These are phyloP conservation scores for Himalopsyche tibetana DNA, from an alignment of 2,888 invertebrate genomes.

Conservation along the genomic window DNA sequence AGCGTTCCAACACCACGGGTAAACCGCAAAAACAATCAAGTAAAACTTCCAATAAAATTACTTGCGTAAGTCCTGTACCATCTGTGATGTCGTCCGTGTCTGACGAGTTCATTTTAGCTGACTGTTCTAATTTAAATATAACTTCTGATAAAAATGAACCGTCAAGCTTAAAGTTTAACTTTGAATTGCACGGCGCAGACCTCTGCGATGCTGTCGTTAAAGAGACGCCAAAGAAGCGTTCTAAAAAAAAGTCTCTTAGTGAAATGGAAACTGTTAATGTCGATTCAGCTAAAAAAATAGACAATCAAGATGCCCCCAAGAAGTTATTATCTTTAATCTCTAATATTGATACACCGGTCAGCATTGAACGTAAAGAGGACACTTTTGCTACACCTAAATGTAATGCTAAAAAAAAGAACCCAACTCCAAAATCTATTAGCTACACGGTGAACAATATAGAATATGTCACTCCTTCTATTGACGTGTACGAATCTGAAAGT, in stretches of 20 bases:
- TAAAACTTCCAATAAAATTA: slow-evolving; percentile 17
- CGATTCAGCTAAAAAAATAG: slow-evolving; percentile 68
- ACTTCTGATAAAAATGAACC: slow-evolving; percentile 71
- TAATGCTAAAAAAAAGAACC: slow-evolving; percentile 70
- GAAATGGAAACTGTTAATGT: slow-evolving; percentile 67
- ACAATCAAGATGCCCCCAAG: slow-evolving; percentile 66
- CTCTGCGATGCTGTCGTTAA: slow-evolving; percentile 68
- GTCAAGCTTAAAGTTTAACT: slow-evolving; percentile 70
- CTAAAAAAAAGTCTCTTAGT: slow-evolving; percentile 67
- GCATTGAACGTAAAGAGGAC: slow-evolving; percentile 66
- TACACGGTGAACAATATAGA: slow-evolving; percentile 71
- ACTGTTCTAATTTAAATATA: slow-evolving; percentile 75
- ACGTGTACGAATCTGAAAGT: slow-evolving; percentile 80
- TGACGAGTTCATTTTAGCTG: slow-evolving; percentile 75
- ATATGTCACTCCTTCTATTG: slow-evolving; percentile 73
- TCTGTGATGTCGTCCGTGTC: slow-evolving; percentile 75
- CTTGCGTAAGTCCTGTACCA: slow-evolving; percentile 72
- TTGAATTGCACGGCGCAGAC: slow-evolving; percentile 75
- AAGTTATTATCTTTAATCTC: neutral
- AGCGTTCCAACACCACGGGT: slow-evolving; percentile 63
- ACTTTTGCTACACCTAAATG: slow-evolving; percentile 75
- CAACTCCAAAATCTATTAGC: slow-evolving; percentile 69
- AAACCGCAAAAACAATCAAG: neutral
- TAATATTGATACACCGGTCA: neutral
- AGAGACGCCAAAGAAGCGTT: slow-evolving; percentile 42